Conservation (phyloP, 2,113 vertebrate genomes). For the Notiomystis cincta region DNA sequence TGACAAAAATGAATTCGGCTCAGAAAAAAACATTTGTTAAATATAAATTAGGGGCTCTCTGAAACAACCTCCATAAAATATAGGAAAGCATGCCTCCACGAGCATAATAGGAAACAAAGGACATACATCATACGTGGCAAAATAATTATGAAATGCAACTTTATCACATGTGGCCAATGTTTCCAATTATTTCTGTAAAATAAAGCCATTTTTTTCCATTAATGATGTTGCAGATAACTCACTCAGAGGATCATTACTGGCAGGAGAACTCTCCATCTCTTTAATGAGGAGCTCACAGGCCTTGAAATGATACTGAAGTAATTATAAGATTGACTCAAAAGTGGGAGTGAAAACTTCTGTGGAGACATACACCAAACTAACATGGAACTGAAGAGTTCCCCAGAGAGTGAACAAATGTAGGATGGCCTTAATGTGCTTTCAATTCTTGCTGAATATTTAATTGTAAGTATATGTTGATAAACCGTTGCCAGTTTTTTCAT, state of each 20-base stretch:
- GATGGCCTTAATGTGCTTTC: not conserved
- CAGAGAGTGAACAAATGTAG: not conserved
- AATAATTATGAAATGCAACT: slow-evolving; percentile 55
- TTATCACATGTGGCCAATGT: slow-evolving; percentile 46
- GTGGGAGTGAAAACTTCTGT: not conserved
- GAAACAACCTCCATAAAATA: slow-evolving; percentile 11
- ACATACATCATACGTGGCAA: slow-evolving; percentile 29
- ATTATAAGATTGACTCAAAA: slow-evolving; percentile 24
- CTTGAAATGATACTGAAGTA: slow-evolving; percentile 32
- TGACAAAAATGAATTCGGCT: slow-evolving; percentile 6
- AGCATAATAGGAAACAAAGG: slow-evolving; percentile 5
- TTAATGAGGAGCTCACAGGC: slow-evolving; percentile 27
- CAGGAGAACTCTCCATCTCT: slow-evolving; percentile 29
- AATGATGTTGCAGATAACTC: slow-evolving; percentile 43
- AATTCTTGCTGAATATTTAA: slow-evolving; percentile 21
- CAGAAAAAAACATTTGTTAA: not conserved
- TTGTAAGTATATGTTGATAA: not conserved
- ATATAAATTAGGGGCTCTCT: not conserved
- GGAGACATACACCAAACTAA: not conserved
- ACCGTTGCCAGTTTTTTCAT: not conserved
- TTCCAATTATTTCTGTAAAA: slow-evolving; percentile 61
- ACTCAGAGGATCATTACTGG: slow-evolving; percentile 34
- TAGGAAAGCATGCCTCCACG: not conserved
- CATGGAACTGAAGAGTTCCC: not conserved
- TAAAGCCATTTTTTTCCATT: slow-evolving; percentile 46